Evolutionary conservation across 2,888 invertebrate species (phyloP).

Genomic region (Galeruca laticollis): DNA sequence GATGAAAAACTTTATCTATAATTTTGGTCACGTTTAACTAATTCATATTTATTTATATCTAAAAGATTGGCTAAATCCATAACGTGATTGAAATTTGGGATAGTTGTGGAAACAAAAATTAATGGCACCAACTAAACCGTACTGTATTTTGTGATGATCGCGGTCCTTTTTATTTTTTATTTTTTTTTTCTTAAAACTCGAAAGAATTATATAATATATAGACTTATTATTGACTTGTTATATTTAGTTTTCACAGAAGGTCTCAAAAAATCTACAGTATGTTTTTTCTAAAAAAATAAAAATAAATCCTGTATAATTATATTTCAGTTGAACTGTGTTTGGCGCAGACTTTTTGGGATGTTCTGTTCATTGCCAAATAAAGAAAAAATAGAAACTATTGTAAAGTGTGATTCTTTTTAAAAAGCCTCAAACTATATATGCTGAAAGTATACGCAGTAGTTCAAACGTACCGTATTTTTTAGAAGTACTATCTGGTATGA

Average conservation of each 20-base stretch:
- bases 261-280: neutral
- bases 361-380: constrained; percentile 5
- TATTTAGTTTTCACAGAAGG: neutral
- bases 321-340: neutral
- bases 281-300: neutral
- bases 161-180: neutral
- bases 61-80: constrained; percentile 19
- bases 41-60: neutral
- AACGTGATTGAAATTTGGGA: constrained; percentile 17
- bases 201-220: constrained; percentile 1
- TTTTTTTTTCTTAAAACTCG: neutral
- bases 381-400: neutral
- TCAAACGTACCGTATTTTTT: too few species aligned
- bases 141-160: neutral
- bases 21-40: constrained; percentile 16
- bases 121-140: constrained; percentile 3
- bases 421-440: neutral
- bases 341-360: neutral
- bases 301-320: neutral
- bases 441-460: neutral
- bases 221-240: neutral
- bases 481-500: too few species aligned
- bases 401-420: neutral
- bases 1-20: constrained; percentile 16
- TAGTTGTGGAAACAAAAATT: constrained; percentile 1